phyloP scores from a whole-genome alignment of 2,888 invertebrate genomes.

The Lithosia quadra region DNA sequence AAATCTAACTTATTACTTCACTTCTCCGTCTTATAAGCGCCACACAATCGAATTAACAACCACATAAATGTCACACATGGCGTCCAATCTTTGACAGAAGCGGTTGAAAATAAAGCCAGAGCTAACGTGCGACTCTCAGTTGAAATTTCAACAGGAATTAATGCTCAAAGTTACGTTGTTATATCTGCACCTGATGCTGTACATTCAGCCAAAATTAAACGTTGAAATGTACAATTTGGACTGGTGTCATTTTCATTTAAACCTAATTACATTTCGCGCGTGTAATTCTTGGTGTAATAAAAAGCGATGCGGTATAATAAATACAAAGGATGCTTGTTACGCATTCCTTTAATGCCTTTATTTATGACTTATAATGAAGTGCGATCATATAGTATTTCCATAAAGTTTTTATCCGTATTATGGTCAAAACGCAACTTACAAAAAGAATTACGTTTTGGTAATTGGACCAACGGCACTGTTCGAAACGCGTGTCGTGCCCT shows the following conservation, averaged over 20 bases:
- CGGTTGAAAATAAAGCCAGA: conserved; percentile 27
- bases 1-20: conserved; percentile 43
- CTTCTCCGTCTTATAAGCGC: conserved; percentile 45
- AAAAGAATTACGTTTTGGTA: too few relatives aligned
- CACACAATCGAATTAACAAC: conserved; percentile 52
- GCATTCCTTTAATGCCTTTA: not conserved
- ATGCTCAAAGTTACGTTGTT: conserved; percentile 29
- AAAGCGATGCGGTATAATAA: conserved; percentile 6
- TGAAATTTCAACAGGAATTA: conserved; percentile 36
- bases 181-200: conserved; percentile 23
- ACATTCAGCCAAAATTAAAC: conserved; percentile 40
- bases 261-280: conserved; percentile 31
- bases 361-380: not conserved
- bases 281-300: conserved; percentile 12
- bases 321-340: not conserved
- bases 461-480: too few relatives aligned
- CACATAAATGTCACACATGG: conserved; percentile 40
- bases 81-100: conserved; percentile 37
- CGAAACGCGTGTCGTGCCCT: too few relatives aligned
- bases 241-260: conserved; percentile 39
- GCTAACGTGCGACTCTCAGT: conserved; percentile 30
- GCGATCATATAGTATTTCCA: too few relatives aligned
- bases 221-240: conserved; percentile 40
- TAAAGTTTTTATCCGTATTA: too few relatives aligned
- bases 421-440: too few relatives aligned